Percentiles rank a stretch among this genome's conserved stretches.
Evolutionary conservation across 2,797 vertebrate species (phyloP).

Genomic region (Sebastes paucispinis): DNA sequence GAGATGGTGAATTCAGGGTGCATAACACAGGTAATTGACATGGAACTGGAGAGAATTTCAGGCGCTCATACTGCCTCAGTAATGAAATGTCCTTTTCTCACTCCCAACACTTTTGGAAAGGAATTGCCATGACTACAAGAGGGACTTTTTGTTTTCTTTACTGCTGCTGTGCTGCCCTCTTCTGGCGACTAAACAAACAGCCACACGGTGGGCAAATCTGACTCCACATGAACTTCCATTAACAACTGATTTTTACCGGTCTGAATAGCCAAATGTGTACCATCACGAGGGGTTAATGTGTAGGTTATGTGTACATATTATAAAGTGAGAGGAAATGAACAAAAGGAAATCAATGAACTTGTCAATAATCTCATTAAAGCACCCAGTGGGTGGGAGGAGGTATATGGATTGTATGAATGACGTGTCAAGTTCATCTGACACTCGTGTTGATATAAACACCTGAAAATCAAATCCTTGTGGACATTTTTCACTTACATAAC

Average conservation of each 20-base stretch:
- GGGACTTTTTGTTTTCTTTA: conserved; percentile 40
- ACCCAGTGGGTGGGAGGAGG: background rate
- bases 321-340: background rate
- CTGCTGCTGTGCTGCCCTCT: conserved; percentile 82
- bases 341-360: background rate
- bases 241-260: background rate
- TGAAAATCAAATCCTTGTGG: conserved; percentile 18
- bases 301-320: background rate
- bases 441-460: conserved; percentile 6
- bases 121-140: conserved; percentile 62
- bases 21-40: conserved; percentile 21
- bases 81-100: conserved; percentile 64
- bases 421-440: background rate
- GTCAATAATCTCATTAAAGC: background rate
- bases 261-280: background rate
- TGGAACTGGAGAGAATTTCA: conserved; percentile 26
- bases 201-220: background rate
- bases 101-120: conserved; percentile 47
- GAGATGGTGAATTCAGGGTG: conserved; percentile 1
- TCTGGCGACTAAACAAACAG: conserved; percentile 50
- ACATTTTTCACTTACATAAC: conserved; percentile 38
- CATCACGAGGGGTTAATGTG: background rate
- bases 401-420: background rate
- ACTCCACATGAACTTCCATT: background rate
- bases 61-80: conserved; percentile 21